Conservation (phyloP, 2,797 vertebrate genomes). For the Threskiornis aethiopicus region DNA sequence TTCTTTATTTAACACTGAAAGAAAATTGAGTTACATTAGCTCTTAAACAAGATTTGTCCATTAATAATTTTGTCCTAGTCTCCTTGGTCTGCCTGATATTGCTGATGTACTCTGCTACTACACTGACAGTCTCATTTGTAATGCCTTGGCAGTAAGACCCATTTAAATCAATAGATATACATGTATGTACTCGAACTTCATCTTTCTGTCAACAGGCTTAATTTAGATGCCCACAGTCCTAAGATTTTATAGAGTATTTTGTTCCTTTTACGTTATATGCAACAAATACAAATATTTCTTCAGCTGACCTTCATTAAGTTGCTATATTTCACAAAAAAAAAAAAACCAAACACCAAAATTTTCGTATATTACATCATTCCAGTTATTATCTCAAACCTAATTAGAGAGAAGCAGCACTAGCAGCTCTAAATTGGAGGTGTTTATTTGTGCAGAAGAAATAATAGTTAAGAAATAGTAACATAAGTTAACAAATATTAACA, state of each 20-base stretch:
- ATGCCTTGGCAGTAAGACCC: background rate
- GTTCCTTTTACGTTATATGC: background rate
- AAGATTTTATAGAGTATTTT: background rate
- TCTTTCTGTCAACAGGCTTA: background rate
- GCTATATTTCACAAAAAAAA: background rate
- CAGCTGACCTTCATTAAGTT: background rate
- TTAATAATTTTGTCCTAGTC: constrained; percentile 26
- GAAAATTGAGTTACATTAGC: background rate
- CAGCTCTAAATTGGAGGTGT: background rate
- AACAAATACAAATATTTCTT: background rate
- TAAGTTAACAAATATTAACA: background rate
- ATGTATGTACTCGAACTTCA: background rate
- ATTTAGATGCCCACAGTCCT: background rate
- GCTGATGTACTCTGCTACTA: background rate
- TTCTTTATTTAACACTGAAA: background rate
- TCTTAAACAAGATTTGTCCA: constrained; percentile 1
- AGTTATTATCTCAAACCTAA: background rate
- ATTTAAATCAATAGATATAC: constrained; percentile 37
- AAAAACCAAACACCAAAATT: background rate
- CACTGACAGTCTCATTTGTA: constrained; percentile 24
- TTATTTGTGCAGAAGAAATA: background rate
- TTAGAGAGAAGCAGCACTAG: background rate
- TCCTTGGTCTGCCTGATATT: constrained; percentile 31
- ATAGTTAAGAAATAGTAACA: background rate
- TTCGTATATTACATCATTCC: background rate